Percentiles rank a stretch among this genome's conserved stretches.
Evolutionary conservation across 2,888 invertebrate species (phyloP).

Genomic region (Spilosoma lubricipeda): DNA sequence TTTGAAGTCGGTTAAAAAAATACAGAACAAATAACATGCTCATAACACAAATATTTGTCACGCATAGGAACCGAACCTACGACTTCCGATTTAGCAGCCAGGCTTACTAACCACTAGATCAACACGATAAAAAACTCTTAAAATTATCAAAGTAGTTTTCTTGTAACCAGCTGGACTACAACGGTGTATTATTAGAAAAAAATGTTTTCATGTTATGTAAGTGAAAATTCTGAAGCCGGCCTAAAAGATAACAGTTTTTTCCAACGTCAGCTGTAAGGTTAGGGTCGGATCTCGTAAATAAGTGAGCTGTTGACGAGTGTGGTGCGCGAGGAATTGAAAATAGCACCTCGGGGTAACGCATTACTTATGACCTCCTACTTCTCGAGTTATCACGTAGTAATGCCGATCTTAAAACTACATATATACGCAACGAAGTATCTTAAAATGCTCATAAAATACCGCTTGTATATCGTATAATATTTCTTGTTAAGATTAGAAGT

Average conservation of each 20-base stretch:
- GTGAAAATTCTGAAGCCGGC: background rate
- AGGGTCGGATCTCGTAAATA: conserved; percentile 78
- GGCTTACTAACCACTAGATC: no score
- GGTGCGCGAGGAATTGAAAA: conserved; percentile 75
- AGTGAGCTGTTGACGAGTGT: conserved; percentile 80
- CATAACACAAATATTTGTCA: no score
- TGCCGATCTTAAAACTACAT: background rate
- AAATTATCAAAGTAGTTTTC: background rate
- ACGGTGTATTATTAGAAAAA: background rate
- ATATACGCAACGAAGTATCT: background rate
- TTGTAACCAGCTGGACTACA: background rate
- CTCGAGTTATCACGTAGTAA: conserved; percentile 16
- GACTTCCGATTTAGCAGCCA: no score
- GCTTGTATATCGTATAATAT: no score
- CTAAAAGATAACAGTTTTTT: conserved; percentile 19
- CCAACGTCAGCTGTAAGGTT: conserved; percentile 66
- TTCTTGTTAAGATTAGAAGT: no score
- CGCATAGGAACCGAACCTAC: no score
- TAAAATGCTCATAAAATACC: background rate
- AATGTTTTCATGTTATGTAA: no score
- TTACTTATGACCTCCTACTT: conserved; percentile 34
- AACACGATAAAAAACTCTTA: background rate
- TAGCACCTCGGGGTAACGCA: conserved; percentile 29
- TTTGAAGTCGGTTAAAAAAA: no score
- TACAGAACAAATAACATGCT: no score